Evolutionary conservation across 1,140 invertebrate genomes (phyloP).

Genomic region (Araneus ventricosus): DNA sequence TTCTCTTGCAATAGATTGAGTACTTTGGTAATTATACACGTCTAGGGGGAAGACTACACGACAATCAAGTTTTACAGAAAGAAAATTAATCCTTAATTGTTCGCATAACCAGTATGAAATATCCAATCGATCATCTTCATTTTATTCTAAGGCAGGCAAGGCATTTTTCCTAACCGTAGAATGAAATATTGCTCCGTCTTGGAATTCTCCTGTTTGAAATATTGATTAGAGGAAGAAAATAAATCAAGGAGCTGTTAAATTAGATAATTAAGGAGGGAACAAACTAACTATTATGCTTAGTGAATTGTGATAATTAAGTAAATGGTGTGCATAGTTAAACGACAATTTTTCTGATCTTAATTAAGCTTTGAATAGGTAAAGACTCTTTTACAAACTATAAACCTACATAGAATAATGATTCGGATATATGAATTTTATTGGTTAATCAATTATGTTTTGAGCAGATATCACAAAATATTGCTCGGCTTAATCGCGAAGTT

Average conservation of each 20-base stretch:
- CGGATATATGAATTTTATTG: not conserved
- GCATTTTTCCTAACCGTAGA: not conserved
- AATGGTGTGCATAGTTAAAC: not conserved
- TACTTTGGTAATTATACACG: constrained; percentile 38
- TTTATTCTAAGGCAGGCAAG: not conserved
- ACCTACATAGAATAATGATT: not conserved
- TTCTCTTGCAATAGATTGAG: constrained; percentile 18
- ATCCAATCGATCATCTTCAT: constrained; percentile 19
- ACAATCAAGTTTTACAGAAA: constrained; percentile 24
- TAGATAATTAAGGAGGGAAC: not conserved
- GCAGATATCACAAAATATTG: no score
- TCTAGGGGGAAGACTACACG: not conserved
- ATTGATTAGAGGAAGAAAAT: not conserved
- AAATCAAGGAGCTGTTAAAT: not conserved
- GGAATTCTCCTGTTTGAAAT: not conserved
- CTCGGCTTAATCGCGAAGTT: not conserved
- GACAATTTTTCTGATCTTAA: not conserved
- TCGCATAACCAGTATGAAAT: not conserved
- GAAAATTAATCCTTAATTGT: constrained; percentile 35
- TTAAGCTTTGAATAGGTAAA: not conserved
- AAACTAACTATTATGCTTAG: not conserved
- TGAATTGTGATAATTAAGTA: not conserved
- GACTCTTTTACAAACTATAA: not conserved
- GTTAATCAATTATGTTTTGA: not conserved
- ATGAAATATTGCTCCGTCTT: not conserved